These are phyloP conservation scores for Drosophila conformis DNA, from an alignment of 2,888 invertebrate genomes.

Conservation along the genomic window DNA sequence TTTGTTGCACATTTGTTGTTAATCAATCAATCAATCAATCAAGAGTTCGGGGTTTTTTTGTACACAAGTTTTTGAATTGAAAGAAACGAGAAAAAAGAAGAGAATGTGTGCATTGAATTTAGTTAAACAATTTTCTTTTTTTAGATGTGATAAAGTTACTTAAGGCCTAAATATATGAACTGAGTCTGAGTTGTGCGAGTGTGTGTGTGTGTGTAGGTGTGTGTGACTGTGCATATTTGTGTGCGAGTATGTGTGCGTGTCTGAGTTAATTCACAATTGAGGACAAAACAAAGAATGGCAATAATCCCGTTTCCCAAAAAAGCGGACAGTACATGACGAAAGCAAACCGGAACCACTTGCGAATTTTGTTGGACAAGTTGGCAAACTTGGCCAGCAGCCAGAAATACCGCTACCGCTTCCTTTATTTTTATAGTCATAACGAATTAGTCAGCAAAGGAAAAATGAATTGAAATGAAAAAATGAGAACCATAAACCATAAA, in stretches of 20 bases:
- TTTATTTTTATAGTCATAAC: conserved; percentile 17
- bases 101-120: conserved; percentile 78
- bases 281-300: conserved; percentile 1
- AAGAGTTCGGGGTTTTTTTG: conserved; percentile 34
- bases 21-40: conserved; percentile 50
- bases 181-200: conserved; percentile 39
- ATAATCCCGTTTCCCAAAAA: conserved; percentile 27
- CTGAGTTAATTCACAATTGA: conserved; percentile 26
- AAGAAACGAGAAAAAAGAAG: conserved; percentile 78
- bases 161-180: conserved; percentile 47
- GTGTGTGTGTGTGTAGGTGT: conserved; percentile 10
- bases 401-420: conserved; percentile 39
- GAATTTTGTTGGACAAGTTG: conserved; percentile 26
- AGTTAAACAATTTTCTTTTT: conserved; percentile 69
- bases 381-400: conserved; percentile 7
- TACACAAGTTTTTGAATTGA: conserved; percentile 60
- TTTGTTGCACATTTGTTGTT: conserved; percentile 53
- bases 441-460: conserved; percentile 25
- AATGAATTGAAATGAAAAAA: conserved; percentile 3
- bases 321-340: conserved; percentile 42
- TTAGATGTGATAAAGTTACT: conserved; percentile 38
- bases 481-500: conserved; percentile 3
- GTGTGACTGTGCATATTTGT: conserved; percentile 20
- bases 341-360: conserved; percentile 49
- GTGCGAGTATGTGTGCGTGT: conserved; percentile 20